These are phyloP conservation scores for Ginglymostoma cirratum DNA, from an alignment of 2,113 vertebrate genomes.

Conservation along the genomic window DNA sequence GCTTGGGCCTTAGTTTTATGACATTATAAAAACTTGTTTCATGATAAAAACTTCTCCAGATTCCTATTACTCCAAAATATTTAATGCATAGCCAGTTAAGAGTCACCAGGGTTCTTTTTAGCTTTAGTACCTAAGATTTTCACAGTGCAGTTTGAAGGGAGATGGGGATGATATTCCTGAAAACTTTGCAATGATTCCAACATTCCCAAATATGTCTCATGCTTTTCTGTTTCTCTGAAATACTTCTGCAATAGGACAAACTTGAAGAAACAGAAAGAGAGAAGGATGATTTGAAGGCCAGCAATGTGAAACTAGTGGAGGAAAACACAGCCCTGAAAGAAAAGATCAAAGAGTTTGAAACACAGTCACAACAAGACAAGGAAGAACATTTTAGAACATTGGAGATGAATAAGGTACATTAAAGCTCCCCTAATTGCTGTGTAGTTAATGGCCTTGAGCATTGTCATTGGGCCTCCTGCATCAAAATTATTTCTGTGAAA, in stretches of 20 bases:
- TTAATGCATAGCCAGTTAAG: not conserved
- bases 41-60: not conserved
- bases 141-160: not conserved
- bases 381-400: not conserved
- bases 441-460: too few relatives aligned
- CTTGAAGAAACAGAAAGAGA: slow-evolving; percentile 50
- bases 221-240: not conserved
- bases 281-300: slow-evolving; percentile 47
- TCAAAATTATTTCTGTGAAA: not conserved
- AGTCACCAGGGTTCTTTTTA: not conserved
- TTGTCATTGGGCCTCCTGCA: not conserved
- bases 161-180: not conserved
- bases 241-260: slow-evolving; percentile 50
- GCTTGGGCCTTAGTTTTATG: not conserved
- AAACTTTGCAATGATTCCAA: not conserved
- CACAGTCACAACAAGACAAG: slow-evolving; percentile 42
- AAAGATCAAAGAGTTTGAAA: slow-evolving; percentile 42
- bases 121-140: not conserved
- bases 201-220: not conserved
- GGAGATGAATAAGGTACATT: not conserved
- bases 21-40: not conserved
- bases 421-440: not conserved
- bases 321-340: slow-evolving; percentile 44
- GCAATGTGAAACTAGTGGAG: slow-evolving; percentile 41
- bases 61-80: not conserved